Conservation (phyloP, 2,113 vertebrate genomes). For the Taxidea taxus region DNA sequence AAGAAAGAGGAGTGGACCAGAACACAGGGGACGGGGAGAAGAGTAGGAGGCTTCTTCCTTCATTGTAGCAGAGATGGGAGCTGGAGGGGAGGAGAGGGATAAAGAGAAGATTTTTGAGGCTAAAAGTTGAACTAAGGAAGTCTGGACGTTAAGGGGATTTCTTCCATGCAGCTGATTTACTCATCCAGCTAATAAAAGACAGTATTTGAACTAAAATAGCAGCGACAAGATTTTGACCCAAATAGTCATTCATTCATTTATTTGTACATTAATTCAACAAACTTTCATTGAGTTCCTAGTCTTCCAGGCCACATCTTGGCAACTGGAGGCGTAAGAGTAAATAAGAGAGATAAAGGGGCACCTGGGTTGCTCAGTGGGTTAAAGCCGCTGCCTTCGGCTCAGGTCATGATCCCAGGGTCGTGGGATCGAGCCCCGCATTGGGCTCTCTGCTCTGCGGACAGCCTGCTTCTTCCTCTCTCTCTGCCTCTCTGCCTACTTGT, state of each 20-base stretch:
- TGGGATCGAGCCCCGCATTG: too few relatives aligned
- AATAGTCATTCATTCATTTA: not conserved
- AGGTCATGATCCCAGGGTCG: too few relatives aligned
- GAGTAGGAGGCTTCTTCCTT: not conserved
- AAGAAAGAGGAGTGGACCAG: not conserved
- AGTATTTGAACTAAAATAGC: not conserved
- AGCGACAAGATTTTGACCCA: not conserved
- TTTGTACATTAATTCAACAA: not conserved
- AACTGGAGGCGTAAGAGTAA: not conserved
- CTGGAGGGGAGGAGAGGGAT: rapidly evolving
- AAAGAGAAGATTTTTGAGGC: not conserved
- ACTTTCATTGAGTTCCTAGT: not conserved
- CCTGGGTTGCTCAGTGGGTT: too few relatives aligned
- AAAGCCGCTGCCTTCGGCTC: too few relatives aligned
- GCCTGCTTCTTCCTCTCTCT: too few relatives aligned
- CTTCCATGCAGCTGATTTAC: not conserved
- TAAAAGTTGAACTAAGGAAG: not conserved
- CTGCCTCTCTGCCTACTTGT: too few relatives aligned
- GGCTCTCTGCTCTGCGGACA: too few relatives aligned
- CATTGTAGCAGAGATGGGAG: rapidly evolving
- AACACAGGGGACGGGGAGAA: too few relatives aligned
- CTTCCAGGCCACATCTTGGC: not conserved
- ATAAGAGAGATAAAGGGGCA: not conserved
- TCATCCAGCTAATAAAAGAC: not conserved
- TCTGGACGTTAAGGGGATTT: not conserved